Evolutionary conservation across 2,797 vertebrate genomes (phyloP).

Genomic region (Halcyon smyrnensis): DNA sequence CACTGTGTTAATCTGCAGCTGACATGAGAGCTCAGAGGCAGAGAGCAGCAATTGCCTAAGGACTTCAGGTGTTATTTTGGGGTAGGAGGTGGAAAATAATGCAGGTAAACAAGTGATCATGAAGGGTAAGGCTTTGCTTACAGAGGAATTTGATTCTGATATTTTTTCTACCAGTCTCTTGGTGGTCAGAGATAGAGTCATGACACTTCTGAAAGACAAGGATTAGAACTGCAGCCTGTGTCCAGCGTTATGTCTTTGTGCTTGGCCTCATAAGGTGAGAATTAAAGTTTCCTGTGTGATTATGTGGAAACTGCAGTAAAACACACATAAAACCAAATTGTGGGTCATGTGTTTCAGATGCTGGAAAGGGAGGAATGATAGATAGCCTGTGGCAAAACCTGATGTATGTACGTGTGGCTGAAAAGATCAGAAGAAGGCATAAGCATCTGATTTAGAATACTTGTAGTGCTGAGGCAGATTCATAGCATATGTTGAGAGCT

Average conservation of each 20-base stretch:
- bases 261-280: conserved; percentile 47
- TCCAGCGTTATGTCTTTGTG: background rate
- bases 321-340: conserved; percentile 15
- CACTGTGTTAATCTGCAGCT: background rate
- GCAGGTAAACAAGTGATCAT: background rate
- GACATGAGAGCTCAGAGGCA: background rate
- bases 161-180: background rate
- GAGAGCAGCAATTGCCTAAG: background rate
- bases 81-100: background rate
- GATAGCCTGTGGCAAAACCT: conserved; percentile 51
- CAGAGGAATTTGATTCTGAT: background rate
- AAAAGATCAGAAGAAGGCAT: conserved; percentile 62
- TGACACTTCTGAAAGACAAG: background rate
- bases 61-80: background rate
- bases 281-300: conserved; percentile 46
- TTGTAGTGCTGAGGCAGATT: conserved; percentile 44
- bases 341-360: conserved; percentile 6
- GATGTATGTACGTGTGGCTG: background rate
- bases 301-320: conserved; percentile 58
- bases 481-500: conserved; percentile 49
- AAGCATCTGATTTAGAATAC: conserved; percentile 57
- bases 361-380: conserved; percentile 38
- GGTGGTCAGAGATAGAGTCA: background rate
- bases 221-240: background rate
- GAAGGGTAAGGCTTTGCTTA: background rate